These are phyloP conservation scores for Dasyprocta punctata DNA, from an alignment of 2,113 vertebrate genomes.

Conservation along the genomic window DNA sequence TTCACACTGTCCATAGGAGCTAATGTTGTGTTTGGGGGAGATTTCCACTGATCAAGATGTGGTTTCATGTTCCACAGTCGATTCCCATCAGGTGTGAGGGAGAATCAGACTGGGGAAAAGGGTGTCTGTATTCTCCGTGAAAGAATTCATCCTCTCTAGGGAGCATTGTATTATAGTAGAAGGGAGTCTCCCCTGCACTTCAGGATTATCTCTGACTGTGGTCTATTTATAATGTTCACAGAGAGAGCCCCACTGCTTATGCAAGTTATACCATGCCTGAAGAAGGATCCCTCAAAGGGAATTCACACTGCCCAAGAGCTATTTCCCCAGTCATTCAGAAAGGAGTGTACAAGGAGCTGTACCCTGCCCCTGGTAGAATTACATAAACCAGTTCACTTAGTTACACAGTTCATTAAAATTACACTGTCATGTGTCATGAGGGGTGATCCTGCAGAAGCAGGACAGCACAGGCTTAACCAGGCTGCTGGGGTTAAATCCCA, in stretches of 20 bases:
- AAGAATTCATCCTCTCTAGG: not conserved
- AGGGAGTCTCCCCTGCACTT: not conserved
- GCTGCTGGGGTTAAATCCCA: not conserved
- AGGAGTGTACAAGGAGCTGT: not conserved
- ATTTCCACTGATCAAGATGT: not conserved
- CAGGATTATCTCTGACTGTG: not conserved
- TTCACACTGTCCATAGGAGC: not conserved
- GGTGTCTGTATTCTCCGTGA: not conserved
- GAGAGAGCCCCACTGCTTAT: not conserved
- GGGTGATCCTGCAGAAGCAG: not conserved
- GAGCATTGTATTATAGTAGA: not conserved
- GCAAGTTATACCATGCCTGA: not conserved
- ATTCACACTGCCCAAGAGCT: not conserved
- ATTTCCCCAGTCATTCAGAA: not conserved
- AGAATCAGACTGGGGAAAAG: not conserved
- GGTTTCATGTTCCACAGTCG: not conserved
- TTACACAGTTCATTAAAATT: constrained; percentile 19
- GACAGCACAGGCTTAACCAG: not conserved
- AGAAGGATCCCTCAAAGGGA: not conserved
- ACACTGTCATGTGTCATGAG: not conserved
- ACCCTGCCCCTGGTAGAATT: not conserved
- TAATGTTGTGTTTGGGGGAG: not conserved
- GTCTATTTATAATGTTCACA: not conserved
- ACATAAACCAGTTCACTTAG: constrained; percentile 48
- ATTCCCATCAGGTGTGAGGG: not conserved